These are phyloP conservation scores for Parnassius apollo DNA, from an alignment of 2,888 invertebrate genomes.

Conservation along the genomic window DNA sequence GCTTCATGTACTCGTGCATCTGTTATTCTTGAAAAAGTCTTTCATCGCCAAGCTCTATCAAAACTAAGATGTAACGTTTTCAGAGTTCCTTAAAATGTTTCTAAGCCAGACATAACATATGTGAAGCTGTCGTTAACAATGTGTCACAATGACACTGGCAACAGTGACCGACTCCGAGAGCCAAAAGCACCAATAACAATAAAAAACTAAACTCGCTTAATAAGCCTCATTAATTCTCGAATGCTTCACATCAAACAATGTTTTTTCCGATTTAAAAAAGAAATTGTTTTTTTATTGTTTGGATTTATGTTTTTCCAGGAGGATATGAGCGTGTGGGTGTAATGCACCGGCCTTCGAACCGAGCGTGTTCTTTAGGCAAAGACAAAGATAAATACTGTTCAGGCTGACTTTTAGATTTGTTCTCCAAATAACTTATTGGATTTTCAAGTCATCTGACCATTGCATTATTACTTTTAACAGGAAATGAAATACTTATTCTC, in stretches of 20 bases:
- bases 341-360: slow-evolving; percentile 36
- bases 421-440: slow-evolving; percentile 34
- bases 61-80: too few relatives aligned
- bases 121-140: slow-evolving; percentile 5
- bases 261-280: slow-evolving; percentile 23
- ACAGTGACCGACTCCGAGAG: neutral
- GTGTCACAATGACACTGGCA: slow-evolving; percentile 10
- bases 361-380: slow-evolving; percentile 34
- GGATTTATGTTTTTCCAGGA: slow-evolving; percentile 41
- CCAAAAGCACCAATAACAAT: neutral
- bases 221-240: slow-evolving; percentile 25
- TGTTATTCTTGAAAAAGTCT: too few relatives aligned
- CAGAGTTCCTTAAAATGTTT: too few relatives aligned
- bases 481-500: too few relatives aligned
- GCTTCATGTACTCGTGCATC: neutral
- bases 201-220: slow-evolving; percentile 24
- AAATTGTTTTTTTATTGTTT: slow-evolving; percentile 26
- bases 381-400: slow-evolving; percentile 38
- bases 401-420: slow-evolving; percentile 37
- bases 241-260: slow-evolving; percentile 24
- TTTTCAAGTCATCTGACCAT: slow-evolving; percentile 11
- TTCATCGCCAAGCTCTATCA: too few relatives aligned
- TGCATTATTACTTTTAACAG: neutral
- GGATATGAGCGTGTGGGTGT: slow-evolving; percentile 37
- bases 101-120: neutral